Conservation (phyloP, 2,113 vertebrate species). For the Bos indicus region DNA sequence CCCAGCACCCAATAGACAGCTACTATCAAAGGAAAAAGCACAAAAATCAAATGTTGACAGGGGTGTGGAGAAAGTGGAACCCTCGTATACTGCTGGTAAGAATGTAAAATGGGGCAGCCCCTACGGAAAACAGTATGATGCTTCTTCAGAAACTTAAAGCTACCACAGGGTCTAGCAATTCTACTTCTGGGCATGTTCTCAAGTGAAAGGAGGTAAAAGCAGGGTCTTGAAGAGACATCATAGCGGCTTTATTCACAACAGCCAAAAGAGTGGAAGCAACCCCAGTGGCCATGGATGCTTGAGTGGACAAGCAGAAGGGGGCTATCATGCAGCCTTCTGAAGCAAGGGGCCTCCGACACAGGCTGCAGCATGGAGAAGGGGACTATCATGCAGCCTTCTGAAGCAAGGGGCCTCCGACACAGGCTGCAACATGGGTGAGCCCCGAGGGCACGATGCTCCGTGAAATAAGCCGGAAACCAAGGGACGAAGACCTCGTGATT, state of each 20-base stretch:
- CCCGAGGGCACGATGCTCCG: rapidly evolving
- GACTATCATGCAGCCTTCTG: background rate
- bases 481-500: background rate
- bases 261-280: background rate
- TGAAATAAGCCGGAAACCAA: rapidly evolving
- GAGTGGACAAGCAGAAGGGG: rapidly evolving
- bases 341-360: no score
- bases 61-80: background rate
- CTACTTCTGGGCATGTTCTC: background rate
- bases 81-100: background rate
- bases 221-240: background rate
- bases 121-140: rapidly evolving
- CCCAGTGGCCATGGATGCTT: rapidly evolving
- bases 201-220: background rate
- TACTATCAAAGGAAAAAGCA: background rate
- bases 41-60: background rate
- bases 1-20: background rate
- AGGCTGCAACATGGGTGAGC: rapidly evolving
- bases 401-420: no score
- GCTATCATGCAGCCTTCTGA: rapidly evolving
- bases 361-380: rapidly evolving
- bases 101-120: background rate
- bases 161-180: background rate
- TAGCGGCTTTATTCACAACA: background rate
- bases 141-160: background rate